These are phyloP conservation scores for Idaea aversata DNA, from an alignment of 2,888 invertebrate genomes.

Conservation along the genomic window DNA sequence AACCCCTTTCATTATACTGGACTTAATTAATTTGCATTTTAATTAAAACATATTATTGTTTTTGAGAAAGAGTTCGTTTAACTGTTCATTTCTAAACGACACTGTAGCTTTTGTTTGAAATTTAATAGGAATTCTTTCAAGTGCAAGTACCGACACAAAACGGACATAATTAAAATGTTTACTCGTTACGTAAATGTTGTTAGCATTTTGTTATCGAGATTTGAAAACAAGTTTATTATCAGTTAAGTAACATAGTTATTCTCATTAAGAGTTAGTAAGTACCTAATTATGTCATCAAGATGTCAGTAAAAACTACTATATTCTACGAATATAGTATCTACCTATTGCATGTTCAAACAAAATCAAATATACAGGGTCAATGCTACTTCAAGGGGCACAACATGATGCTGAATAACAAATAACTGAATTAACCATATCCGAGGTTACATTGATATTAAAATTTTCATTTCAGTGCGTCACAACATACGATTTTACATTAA, in stretches of 20 bases:
- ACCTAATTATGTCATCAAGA: neutral
- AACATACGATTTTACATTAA: conserved; percentile 22
- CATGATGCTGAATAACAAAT: conserved; percentile 53
- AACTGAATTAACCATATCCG: conserved; percentile 60
- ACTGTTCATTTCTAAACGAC: conserved; percentile 38
- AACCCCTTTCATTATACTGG: conserved; percentile 76
- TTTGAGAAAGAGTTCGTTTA: conserved; percentile 50
- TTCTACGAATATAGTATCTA: conserved; percentile 10
- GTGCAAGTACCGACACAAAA: conserved; percentile 23
- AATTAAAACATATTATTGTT: conserved; percentile 75
- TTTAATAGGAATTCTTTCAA: conserved; percentile 32
- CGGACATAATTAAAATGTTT: conserved; percentile 25
- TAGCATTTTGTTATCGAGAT: conserved; percentile 1
- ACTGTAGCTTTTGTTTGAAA: conserved; percentile 40
- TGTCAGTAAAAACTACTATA: neutral
- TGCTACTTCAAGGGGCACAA: conserved; percentile 35
- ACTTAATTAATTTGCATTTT: conserved; percentile 78
- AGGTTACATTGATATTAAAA: conserved; percentile 52
- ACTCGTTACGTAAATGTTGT: neutral
- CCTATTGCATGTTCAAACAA: conserved; percentile 8
- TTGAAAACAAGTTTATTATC: conserved; percentile 12
- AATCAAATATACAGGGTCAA: conserved; percentile 38
- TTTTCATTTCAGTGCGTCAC: conserved; percentile 59
- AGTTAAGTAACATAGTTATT: neutral
- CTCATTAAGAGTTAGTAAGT: conserved; percentile 4